Conservation (phyloP, 2,888 invertebrate genomes). For the Drosophila austrosaltans region DNA sequence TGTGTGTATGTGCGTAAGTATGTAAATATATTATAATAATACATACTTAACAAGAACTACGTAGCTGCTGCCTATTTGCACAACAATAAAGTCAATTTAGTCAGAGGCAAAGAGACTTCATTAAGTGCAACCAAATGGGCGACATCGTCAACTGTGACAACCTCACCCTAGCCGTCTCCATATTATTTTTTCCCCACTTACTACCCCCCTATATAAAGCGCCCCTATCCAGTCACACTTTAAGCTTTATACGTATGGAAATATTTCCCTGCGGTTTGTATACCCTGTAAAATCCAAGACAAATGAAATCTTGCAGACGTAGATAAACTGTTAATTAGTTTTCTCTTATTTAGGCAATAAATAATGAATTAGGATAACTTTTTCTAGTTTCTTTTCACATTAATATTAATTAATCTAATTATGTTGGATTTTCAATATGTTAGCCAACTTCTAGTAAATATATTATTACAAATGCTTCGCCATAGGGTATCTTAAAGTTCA, state of each 20-base stretch:
- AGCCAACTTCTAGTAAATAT: too few species aligned
- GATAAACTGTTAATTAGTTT: too few species aligned
- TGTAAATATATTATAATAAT: constrained; percentile 76
- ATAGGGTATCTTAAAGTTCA: not conserved
- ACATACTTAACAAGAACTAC: constrained; percentile 60
- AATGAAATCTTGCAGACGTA: too few species aligned
- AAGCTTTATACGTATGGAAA: constrained; percentile 50
- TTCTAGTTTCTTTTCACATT: too few species aligned
- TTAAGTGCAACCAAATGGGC: constrained; percentile 73
- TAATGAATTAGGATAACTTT: too few species aligned
- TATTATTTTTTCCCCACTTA: not conserved
- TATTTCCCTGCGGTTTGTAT: constrained; percentile 51
- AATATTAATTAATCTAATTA: too few species aligned
- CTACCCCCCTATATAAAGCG: constrained; percentile 1
- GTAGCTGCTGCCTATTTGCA: constrained; percentile 67
- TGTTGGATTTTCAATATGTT: too few species aligned
- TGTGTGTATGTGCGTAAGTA: constrained; percentile 32
- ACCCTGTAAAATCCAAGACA: constrained; percentile 7
- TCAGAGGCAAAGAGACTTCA: constrained; percentile 64
- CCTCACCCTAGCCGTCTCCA: not conserved
- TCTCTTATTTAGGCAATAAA: too few species aligned
- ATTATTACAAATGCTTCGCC: not conserved
- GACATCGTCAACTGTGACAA: constrained; percentile 54
- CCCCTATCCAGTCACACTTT: constrained; percentile 49
- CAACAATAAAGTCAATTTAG: constrained; percentile 79